Percentiles rank a stretch among this genome's conserved stretches.
Evolutionary conservation across 2,797 vertebrate genomes (phyloP).

Genomic region (Falco columbarius): DNA sequence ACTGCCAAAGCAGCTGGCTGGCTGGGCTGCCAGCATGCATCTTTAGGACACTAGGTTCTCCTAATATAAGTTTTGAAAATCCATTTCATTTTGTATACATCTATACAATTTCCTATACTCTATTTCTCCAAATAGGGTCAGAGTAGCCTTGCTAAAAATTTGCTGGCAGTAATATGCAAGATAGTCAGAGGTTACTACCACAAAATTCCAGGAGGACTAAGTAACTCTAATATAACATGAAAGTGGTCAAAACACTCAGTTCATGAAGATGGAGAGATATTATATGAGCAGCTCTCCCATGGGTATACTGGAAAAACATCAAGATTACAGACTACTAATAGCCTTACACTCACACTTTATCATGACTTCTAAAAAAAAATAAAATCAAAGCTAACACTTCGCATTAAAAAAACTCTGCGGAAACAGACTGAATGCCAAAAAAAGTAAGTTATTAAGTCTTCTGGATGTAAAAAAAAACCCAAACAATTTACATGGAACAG

Average conservation of each 20-base stretch:
- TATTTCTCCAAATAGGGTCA: not conserved
- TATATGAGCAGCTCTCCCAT: not conserved
- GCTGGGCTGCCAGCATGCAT: not conserved
- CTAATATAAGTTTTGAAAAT: not conserved
- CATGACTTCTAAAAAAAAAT: not conserved
- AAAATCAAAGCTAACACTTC: not conserved
- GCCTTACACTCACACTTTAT: not conserved
- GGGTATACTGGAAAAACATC: not conserved
- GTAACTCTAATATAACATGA: not conserved
- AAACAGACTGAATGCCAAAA: conserved; percentile 16
- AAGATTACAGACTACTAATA: conserved; percentile 24
- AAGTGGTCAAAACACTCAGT: conserved; percentile 15
- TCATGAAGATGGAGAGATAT: not conserved
- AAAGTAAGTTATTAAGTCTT: not conserved
- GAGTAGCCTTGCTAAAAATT: not conserved
- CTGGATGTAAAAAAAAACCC: not conserved
- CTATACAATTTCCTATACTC: not conserved
- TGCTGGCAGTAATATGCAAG: not conserved
- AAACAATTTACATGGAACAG: not conserved
- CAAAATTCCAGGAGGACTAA: not conserved
- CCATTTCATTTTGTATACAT: not conserved
- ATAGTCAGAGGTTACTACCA: not conserved
- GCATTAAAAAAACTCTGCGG: not conserved
- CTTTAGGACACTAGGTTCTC: not conserved
- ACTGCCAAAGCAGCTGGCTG: not conserved